phyloP scores from a whole-genome alignment of 1,140 invertebrate genomes.

The Carposina sasakii region DNA sequence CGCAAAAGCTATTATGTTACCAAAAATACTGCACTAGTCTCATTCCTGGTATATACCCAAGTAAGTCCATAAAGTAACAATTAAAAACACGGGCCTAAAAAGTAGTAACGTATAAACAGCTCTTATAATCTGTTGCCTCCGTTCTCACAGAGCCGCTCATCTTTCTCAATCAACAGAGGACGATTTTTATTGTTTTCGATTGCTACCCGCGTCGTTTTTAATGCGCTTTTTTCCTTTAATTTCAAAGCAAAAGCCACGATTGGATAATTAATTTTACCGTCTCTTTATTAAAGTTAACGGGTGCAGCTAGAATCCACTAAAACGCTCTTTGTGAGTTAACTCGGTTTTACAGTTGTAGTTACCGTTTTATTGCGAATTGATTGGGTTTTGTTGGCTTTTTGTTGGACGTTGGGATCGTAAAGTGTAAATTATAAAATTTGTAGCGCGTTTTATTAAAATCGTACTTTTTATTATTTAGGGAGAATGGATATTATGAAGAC shows the following conservation, averaged over 20 bases:
- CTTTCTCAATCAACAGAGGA: conserved; percentile 64
- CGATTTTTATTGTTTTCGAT: conserved; percentile 69
- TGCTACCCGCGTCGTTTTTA: conserved; percentile 24
- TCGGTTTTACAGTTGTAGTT: conserved; percentile 27
- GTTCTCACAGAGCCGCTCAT: conserved; percentile 61
- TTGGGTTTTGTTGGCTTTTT: conserved; percentile 38
- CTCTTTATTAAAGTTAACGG: conserved; percentile 59
- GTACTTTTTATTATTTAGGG: no score
- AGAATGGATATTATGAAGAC: no score
- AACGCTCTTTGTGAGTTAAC: conserved; percentile 28
- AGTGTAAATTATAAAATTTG: no score
- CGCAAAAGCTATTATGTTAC: no score
- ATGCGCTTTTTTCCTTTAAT: conserved; percentile 27
- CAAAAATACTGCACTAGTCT: no score
- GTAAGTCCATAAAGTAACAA: no score
- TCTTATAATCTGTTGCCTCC: conserved; percentile 38
- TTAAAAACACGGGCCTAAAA: no score
- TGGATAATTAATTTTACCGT: conserved; percentile 63
- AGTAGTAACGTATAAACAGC: conserved; percentile 40
- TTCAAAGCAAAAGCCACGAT: conserved; percentile 39
- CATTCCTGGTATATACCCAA: no score
- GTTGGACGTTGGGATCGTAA: no score
- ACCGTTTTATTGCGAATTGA: conserved; percentile 52
- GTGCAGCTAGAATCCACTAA: conserved; percentile 40
- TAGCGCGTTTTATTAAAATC: no score